Conservation (phyloP, 2,113 vertebrate genomes). For the Myrmophylax atrothorax region DNA sequence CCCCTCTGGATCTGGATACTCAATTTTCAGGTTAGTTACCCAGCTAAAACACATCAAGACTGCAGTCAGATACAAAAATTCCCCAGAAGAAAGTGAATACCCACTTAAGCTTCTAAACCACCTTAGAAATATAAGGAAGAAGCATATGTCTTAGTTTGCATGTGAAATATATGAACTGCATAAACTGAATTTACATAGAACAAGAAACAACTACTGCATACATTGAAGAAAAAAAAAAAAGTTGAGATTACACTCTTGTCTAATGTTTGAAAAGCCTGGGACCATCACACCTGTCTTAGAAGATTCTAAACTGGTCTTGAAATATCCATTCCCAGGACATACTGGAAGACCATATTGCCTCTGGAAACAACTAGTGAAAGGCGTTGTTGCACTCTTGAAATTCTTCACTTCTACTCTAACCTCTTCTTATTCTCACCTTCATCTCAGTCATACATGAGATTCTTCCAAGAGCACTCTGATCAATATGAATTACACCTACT, state of each 20-base stretch:
- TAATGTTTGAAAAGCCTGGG: neutral
- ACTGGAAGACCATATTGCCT: neutral
- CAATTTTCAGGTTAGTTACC: neutral
- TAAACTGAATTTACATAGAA: neutral
- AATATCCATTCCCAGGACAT: neutral
- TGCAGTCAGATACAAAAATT: neutral
- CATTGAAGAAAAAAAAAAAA: neutral
- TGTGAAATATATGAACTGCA: fast-evolving
- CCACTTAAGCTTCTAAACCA: neutral
- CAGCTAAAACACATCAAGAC: neutral
- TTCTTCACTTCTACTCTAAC: neutral
- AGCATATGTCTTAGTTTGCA: too few relatives aligned
- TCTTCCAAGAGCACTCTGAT: neutral
- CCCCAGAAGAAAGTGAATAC: neutral
- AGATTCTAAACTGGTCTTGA: neutral
- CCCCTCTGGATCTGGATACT: neutral
- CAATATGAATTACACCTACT: neutral
- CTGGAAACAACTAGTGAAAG: neutral
- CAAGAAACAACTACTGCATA: neutral
- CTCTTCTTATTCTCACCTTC: neutral
- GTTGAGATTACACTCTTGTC: neutral
- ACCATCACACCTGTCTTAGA: neutral
- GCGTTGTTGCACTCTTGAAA: neutral
- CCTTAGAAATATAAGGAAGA: neutral
- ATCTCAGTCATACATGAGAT: neutral